These are phyloP conservation scores for Drosophila ficusphila DNA, from an alignment of 1,140 invertebrate species.

Conservation along the genomic window DNA sequence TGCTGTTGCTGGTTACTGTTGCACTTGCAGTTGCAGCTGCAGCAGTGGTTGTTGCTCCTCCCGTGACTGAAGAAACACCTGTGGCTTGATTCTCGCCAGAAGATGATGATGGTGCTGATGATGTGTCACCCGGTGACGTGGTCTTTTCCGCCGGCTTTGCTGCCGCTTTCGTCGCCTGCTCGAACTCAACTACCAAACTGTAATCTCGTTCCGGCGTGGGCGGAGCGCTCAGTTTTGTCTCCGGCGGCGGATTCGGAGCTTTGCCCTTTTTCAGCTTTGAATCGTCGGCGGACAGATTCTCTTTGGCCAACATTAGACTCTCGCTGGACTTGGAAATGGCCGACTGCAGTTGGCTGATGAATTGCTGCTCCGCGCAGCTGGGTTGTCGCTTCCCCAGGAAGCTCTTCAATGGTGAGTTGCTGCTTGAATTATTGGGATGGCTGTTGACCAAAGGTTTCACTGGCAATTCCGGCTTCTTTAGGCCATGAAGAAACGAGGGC, in stretches of 20 bases:
- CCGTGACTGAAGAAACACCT: background rate
- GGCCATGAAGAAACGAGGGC: slow-evolving; percentile 89
- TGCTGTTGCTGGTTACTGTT: slow-evolving; percentile 67
- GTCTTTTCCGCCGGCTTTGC: slow-evolving; percentile 37
- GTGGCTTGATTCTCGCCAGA: background rate
- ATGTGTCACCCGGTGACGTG: slow-evolving; percentile 25
- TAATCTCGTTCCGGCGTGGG: slow-evolving; percentile 81
- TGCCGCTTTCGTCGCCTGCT: slow-evolving; percentile 52
- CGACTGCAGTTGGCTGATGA: slow-evolving; percentile 85
- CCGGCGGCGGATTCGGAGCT: slow-evolving; percentile 86
- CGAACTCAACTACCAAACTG: slow-evolving; percentile 75
- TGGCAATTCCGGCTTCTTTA: slow-evolving; percentile 88
- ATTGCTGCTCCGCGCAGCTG: slow-evolving; percentile 83
- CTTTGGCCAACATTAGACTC: slow-evolving; percentile 53
- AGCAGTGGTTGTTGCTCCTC: slow-evolving; percentile 45
- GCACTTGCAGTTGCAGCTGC: background rate
- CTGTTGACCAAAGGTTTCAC: slow-evolving; percentile 85
- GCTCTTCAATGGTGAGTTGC: slow-evolving; percentile 47
- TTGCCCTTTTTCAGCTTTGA: slow-evolving; percentile 84
- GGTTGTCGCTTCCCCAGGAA: slow-evolving; percentile 67
- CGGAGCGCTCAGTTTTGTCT: slow-evolving; percentile 73
- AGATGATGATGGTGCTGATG: background rate
- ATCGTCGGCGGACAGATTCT: slow-evolving; percentile 60
- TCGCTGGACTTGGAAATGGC: slow-evolving; percentile 77
- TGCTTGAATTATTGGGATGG: slow-evolving; percentile 25